These are phyloP conservation scores for Drosophila sordidapex DNA, from an alignment of 2,888 invertebrate genomes.

Conservation along the genomic window DNA sequence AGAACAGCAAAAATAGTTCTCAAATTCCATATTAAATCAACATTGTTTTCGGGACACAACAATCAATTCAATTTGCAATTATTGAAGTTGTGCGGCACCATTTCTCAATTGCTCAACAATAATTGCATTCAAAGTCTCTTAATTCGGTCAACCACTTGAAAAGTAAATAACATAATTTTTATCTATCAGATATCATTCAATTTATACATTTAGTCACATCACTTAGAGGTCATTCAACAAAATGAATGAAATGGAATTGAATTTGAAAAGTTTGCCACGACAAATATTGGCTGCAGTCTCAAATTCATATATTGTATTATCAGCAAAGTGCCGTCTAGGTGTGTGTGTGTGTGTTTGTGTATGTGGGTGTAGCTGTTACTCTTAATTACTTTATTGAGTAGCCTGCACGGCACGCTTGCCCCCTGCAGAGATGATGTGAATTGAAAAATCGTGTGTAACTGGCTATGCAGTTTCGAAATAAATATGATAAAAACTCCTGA, in stretches of 20 bases:
- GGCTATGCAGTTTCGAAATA: conserved; percentile 38
- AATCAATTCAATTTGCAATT: conserved; percentile 9
- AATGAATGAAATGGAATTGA: neutral
- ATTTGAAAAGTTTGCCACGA: conserved; percentile 14
- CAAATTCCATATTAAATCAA: neutral
- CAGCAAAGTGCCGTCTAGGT: neutral
- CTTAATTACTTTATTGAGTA: conserved; percentile 61
- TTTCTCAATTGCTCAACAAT: neutral
- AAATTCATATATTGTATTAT: conserved; percentile 12
- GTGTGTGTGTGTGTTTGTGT: conserved; percentile 7
- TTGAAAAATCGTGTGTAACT: conserved; percentile 36
- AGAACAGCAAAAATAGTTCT: too few species aligned
- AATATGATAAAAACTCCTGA: conserved; percentile 53
- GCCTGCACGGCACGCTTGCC: conserved; percentile 22
- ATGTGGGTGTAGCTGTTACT: conserved; percentile 23
- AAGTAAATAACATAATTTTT: neutral
- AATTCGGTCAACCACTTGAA: neutral
- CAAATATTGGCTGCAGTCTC: conserved; percentile 44
- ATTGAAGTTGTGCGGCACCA: neutral
- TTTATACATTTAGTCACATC: conserved; percentile 26
- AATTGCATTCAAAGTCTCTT: neutral
- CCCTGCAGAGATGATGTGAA: conserved; percentile 37
- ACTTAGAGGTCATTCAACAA: neutral
- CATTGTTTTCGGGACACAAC: neutral
- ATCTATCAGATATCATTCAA: conserved; percentile 16